A percentile compares a stretch with the other conserved stretches of the same genome.
Conservation (phyloP, 2,888 invertebrate species). For the Trisateles emortualis region DNA sequence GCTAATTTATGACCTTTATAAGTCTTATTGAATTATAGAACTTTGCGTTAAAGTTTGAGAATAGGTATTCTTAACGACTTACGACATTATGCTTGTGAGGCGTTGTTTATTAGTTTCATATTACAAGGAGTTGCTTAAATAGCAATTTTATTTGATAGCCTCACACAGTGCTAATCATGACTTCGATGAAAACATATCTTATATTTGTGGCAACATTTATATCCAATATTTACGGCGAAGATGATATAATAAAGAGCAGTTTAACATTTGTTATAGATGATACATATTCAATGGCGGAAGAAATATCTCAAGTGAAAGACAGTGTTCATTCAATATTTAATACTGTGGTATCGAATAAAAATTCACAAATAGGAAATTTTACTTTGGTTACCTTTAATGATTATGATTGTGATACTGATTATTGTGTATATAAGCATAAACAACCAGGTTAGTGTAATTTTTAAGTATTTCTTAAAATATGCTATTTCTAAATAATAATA, state of each 20-base stretch:
- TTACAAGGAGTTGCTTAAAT: no score
- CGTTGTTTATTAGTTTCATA: no score
- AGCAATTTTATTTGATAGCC: no score
- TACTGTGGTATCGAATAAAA: conserved; percentile 56
- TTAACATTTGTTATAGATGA: conserved; percentile 72
- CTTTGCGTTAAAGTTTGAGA: no score
- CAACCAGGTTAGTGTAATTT: neutral
- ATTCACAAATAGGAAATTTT: conserved; percentile 67
- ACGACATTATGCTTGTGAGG: no score
- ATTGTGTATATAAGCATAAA: no score
- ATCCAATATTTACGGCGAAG: conserved; percentile 19
- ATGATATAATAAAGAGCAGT: conserved; percentile 56
- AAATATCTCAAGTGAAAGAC: conserved; percentile 62
- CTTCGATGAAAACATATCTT: conserved; percentile 1
- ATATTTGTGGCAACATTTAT: conserved; percentile 8
- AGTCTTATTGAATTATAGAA: no score
- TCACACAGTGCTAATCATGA: conserved; percentile 23
- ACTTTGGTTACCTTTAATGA: conserved; percentile 73
- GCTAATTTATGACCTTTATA: no score
- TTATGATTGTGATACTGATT: no score
- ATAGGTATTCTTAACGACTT: no score
- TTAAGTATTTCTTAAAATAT: no score
- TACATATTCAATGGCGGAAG: conserved; percentile 64
- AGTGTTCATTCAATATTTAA: conserved; percentile 64
- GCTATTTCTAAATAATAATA: no score